Percentiles rank a stretch among this genome's conserved stretches.
Conservation (phyloP, 2,113 vertebrate species). For the Scalopus aquaticus region DNA sequence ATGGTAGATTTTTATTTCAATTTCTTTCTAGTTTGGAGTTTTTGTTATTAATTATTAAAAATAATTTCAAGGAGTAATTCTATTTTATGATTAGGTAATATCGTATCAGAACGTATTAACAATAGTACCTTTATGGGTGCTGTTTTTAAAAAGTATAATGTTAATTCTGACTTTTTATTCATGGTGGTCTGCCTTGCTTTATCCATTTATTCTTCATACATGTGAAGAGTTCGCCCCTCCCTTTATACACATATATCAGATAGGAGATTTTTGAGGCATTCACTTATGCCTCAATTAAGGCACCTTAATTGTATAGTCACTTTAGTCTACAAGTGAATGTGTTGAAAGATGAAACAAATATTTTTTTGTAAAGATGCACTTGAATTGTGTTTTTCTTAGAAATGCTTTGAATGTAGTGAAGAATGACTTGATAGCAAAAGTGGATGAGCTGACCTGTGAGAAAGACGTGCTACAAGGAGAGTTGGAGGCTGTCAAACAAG, state of each 20-base stretch:
- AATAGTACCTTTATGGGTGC: background rate
- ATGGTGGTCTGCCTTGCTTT: background rate
- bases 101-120: background rate
- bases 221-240: background rate
- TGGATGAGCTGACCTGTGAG: conserved; percentile 97
- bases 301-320: background rate
- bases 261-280: background rate
- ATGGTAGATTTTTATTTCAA: background rate
- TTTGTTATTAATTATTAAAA: conserved; percentile 37
- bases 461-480: conserved; percentile 94
- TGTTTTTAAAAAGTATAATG: conserved; percentile 3
- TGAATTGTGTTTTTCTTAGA: conserved; percentile 83
- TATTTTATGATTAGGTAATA: background rate
- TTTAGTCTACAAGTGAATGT: background rate
- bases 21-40: background rate
- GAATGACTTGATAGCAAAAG: conserved; percentile 95
- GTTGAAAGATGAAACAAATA: background rate
- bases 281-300: background rate
- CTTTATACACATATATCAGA: background rate
- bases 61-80: conserved; percentile 4
- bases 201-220: background rate
- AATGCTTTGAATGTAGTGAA: conserved; percentile 98
- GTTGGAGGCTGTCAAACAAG: conserved; percentile 91
- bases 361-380: conserved; percentile 41
- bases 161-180: conserved; percentile 20